Evolutionary conservation across 2,888 invertebrate genomes (phyloP).

Genomic region (Sminthurinus aureus): DNA sequence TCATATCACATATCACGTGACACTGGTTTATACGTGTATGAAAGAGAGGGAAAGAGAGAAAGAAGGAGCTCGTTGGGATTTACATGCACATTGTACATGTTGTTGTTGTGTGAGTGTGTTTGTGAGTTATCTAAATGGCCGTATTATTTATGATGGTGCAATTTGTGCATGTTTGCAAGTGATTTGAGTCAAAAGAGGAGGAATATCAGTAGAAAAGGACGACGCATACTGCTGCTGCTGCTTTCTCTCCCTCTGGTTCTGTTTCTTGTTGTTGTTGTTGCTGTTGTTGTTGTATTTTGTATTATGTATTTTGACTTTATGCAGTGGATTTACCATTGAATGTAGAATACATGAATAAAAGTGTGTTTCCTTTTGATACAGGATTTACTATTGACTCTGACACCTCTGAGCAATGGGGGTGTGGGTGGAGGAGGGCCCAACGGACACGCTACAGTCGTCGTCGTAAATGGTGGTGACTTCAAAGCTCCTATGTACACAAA

Average conservation of each 20-base stretch:
- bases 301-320: too few species aligned
- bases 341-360: background rate
- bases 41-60: background rate
- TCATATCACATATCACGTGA: too few species aligned
- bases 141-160: background rate
- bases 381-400: conserved; percentile 58
- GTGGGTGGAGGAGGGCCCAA: conserved; percentile 37
- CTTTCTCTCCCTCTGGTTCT: too few species aligned
- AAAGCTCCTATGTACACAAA: conserved; percentile 55
- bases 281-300: too few species aligned
- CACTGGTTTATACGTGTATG: too few species aligned
- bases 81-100: background rate
- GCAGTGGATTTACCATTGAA: background rate
- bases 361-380: conserved; percentile 36
- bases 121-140: background rate
- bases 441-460: conserved; percentile 41
- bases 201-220: background rate
- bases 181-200: background rate
- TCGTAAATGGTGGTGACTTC: conserved; percentile 55
- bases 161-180: background rate
- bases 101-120: background rate
- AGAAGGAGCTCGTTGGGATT: background rate
- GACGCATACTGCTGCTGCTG: too few species aligned
- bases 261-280: too few species aligned
- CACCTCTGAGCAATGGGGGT: conserved; percentile 57